Base-by-base conservation (phyloP, 2,888 invertebrate species). In the Taphrorychus bicolor region DNA sequence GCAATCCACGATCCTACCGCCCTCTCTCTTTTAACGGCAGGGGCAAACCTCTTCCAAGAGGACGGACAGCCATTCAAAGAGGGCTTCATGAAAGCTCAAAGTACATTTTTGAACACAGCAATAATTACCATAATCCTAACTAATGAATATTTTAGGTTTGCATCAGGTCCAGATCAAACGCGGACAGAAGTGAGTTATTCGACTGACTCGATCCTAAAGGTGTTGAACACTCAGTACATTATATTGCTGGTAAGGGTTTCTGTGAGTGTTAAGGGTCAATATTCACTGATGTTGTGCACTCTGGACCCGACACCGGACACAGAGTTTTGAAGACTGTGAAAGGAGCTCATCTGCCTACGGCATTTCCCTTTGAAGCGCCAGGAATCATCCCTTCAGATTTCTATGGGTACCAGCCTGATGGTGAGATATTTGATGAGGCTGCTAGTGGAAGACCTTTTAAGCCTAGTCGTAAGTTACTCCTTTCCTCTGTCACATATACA, bases 181-280 rank as follows among this genome's bases (percentile, higher is more conserved):
- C 83, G 92, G 66, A 88, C 91, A 0, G 92, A 92, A 80, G 87
- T 88, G 71, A 90, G 90, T 70, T 91, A 90, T 71, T 84, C 90
- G 0, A 86, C 87, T 61, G 91, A 91, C 81, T 92, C 16, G 92
- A 92, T 73, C 91, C 92, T 75, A 91, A 91, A 82, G 91, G 91
- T 0, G 87, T 90, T 21, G 91, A 91, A 78, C 87, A 84, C 64
- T 90, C 91, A 0, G 91, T 92, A 0, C 89, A 92, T 80, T 92
- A 92, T 79, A 91, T 90, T 72, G 92, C 92, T 0, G 92, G 66
- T 66, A 48, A 40, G 40, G 16, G 11, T n/a, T n/a, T n/a, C n/a
- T n/a, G n/a, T n/a, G n/a, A n/a, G n/a, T n/a, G n/a, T n/a, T 32
- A 24, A 57, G 3, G 11, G 32, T 5, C 16, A 4, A 57, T 42